Base-by-base conservation (phyloP, 2,888 invertebrate species). In the Dinocampus coccinellae region DNA sequence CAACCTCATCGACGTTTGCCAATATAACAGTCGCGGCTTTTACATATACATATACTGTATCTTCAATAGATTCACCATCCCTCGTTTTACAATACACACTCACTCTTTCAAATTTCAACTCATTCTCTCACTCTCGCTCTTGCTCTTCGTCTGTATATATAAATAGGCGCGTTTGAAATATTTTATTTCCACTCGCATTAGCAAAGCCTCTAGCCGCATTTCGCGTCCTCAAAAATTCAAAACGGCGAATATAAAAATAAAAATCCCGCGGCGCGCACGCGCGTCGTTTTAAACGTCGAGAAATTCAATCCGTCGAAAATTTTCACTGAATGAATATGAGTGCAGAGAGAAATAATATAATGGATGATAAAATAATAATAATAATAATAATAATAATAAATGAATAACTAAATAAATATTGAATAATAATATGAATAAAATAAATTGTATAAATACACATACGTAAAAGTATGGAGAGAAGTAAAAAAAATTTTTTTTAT, bases 181-280 rank as follows among this genome's bases (percentile, higher is more conserved):
- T 83, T 85, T 84, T 81, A 83, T 82, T 82, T 84, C 80, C 80
- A 80, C 82, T 82, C 79, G 79, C 78, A 76, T 82, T 82, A 81
- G 81, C 81, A 83, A 82, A 82, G 82, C 81, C 76, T 68, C 70
- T 73, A 72, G 77, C 78, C 76, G 74, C 73, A 73, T 74, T 72
- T 69, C 58, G 66, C 69, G 75, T 76, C 72, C 77, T 74, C 77
- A 77, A 78, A 78, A 80, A 78, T 76, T 78, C 74, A 69, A 68
- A 47, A 65, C 66, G 66, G 66, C 66, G 71, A 55, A 71, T 67
- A 71, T 71, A 71, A 71, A 71, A 71, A 71, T 42, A 62, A 71
- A 65, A 55, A 62, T 66, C 66, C 52, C n/a, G 68, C 68, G 68
- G 68, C 68, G 61, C 36, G 65, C 53, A 26, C 26, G 47, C 20